These are phyloP conservation scores for Hipparchia sbordonii DNA, from an alignment of 2,888 invertebrate genomes.

Conservation along the genomic window DNA sequence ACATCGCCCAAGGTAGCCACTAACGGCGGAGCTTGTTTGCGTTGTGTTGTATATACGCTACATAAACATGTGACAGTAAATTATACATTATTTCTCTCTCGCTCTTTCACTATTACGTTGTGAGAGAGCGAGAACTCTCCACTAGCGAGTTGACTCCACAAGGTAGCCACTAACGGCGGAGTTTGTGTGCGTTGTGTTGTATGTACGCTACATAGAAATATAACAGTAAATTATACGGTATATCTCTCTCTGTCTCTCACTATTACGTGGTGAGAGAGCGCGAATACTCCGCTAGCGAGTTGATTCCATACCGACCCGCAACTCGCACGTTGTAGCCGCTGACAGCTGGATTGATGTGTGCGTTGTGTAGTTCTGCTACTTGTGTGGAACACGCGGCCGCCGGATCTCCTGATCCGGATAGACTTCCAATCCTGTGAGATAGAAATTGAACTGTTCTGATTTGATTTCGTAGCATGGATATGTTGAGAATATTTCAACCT, in stretches of 20 bases:
- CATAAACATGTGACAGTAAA: not conserved
- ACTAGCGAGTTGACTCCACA: conserved; percentile 42
- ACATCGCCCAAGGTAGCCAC: conserved; percentile 36
- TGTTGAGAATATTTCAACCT: too few species aligned
- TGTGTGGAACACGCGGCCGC: conserved; percentile 85
- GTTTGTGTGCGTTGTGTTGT: conserved; percentile 84
- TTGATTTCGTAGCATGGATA: too few species aligned
- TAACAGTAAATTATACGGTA: not conserved
- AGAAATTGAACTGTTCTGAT: conserved; percentile 32
- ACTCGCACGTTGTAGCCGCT: conserved; percentile 44
- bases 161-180: conserved; percentile 46
- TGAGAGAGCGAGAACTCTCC: conserved; percentile 40
- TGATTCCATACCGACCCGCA: conserved; percentile 41
- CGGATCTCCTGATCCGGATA: conserved; percentile 83
- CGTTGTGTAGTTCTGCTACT: conserved; percentile 84
- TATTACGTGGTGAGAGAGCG: conserved; percentile 25
- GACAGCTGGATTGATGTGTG: conserved; percentile 74
- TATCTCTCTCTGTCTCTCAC: not conserved
- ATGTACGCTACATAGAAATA: not conserved
- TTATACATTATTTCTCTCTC: not conserved
- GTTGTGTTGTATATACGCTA: conserved; percentile 66
- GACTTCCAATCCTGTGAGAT: conserved; percentile 75
- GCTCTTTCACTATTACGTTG: conserved; percentile 8
- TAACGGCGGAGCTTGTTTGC: conserved; percentile 72
- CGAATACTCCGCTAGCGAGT: conserved; percentile 43